Percentiles rank a stretch among this genome's conserved stretches.
phyloP scores from a whole-genome alignment of 2,797 vertebrate species.

The Psittacula echo region DNA sequence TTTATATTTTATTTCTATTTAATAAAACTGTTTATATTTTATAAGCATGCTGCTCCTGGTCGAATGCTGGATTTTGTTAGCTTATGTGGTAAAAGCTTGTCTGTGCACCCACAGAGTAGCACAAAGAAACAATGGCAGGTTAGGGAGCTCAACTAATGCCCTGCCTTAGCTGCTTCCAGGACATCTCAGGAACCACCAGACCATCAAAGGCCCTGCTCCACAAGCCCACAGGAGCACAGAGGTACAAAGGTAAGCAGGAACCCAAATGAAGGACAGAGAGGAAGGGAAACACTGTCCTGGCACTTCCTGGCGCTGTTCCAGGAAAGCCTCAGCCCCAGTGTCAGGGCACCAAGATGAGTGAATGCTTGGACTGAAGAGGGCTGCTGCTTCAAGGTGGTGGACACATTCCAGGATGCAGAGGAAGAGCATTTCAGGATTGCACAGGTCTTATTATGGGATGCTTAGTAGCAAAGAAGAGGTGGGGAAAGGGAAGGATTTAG shows the following conservation, averaged over 20 bases:
- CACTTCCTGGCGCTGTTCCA: fast-evolving
- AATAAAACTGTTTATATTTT: not conserved
- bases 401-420: not conserved
- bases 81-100: not conserved
- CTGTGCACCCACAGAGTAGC: not conserved
- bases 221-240: not conserved
- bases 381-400: not conserved
- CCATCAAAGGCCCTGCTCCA: not conserved
- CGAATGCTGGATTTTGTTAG: not conserved
- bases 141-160: not conserved
- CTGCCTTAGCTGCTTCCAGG: not conserved
- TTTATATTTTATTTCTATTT: not conserved
- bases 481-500: not conserved
- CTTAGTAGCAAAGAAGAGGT: not conserved
- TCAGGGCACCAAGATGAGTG: not conserved
- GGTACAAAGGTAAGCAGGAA: not conserved
- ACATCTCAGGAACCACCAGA: not conserved
- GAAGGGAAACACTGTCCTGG: not conserved
- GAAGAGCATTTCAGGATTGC: not conserved
- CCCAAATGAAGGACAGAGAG: not conserved
- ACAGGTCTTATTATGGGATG: not conserved
- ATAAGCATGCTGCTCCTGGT: not conserved
- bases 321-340: not conserved
- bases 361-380: not conserved
- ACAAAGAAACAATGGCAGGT: not conserved